Base-by-base conservation (phyloP, 2,113 vertebrate genomes). In the Vicugna pacos region DNA sequence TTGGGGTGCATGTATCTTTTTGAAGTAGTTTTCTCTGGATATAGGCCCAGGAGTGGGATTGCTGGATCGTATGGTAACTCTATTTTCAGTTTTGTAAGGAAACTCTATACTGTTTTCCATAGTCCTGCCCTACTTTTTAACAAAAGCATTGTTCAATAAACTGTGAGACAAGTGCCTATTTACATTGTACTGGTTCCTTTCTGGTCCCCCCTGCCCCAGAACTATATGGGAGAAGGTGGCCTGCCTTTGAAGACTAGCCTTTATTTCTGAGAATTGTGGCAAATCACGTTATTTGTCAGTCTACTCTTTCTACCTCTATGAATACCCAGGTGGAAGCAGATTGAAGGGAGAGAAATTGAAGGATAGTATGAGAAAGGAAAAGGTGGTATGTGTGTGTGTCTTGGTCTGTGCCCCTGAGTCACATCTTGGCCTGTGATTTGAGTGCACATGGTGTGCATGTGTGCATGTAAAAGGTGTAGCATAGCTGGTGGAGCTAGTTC, bases 201-300 rank as follows among this genome's bases (percentile, higher is more conserved):
- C 17, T 52, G 6, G 50, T 38, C 19, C 3, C 48, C 46, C 9
- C 42, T 62, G 38, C 38, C 69, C 85, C 42, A 93, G 50, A 94
- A 52, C 26, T 32, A 46, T 90, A 52, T 52, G 22, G 60, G n/a
- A 30, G 6, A 73, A 89, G 13, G 50, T 62, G 52, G 32, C 35
- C 56, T 64, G 14, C 85, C 81, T 92, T 93, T 52, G 28, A 81
- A 92, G 38, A 72, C 9, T 67, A 7, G 8, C 28, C 35, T 96
- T 96, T 86, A 87, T 79, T 92, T 84, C 35, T 85, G 24, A 93
- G 28, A 94, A 94, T 89, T 30, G 50, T 60, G 42, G 11, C 11
- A 81, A 91, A 97, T 82, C 8, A 38, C 17, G 5, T 88, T 75
- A 58, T 48, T 64, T 69, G 13, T 73, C 80, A 72, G 76, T 92